Evolutionary conservation across 2,113 vertebrate species (phyloP), one percentile per base, ranked within the genome.

Genomic region (Heteronetta atricapilla): DNA sequence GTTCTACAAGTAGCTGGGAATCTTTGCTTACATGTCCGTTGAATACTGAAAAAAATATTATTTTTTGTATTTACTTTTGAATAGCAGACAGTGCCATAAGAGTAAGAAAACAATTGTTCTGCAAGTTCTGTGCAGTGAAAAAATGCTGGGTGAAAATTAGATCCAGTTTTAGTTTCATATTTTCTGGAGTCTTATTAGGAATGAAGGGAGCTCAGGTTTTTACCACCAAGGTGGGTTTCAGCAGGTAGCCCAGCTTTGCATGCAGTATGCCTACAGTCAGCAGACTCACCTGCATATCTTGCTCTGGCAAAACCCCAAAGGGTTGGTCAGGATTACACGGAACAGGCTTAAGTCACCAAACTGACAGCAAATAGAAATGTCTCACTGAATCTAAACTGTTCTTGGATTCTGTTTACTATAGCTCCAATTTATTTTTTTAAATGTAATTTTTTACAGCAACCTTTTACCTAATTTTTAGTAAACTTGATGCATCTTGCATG

Each of bases 191-290:
- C 56, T n/a, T 60, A 26, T 81, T 40, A 87, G 66, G 79, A 66
- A n/a, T 5, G 15, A 13, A 8, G 33, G 56, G 14, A 60, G 56
- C 55, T 59, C 38, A 42, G 52, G 42, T 29, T 66, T 82, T 82
- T 44, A 2, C 3, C 69, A 55, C 40, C 2, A 25, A 68, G 44
- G 13, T 68, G 22, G n/a, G 62, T 10, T 67, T 63, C 4, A 10
- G 55, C 36, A 58, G 63, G 75, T 29, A 25, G 53, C 58, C 42
- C 67, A 34, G 52, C 36, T 40, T 21, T 1, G 8, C 42, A 2
- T 33, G 31, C 0, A 0, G 26, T 5, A 10, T 13, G 42, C 13
- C 1, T 14, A 8, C 3, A 0, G 10, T 6, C 1, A 1, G 18
- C 17, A 50, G 25, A 42, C 33, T 13, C 2, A 0, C 63, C 70